These are phyloP conservation scores for Fundulus diaphanus DNA, from an alignment of 2,797 vertebrate species.

Conservation along the genomic window DNA sequence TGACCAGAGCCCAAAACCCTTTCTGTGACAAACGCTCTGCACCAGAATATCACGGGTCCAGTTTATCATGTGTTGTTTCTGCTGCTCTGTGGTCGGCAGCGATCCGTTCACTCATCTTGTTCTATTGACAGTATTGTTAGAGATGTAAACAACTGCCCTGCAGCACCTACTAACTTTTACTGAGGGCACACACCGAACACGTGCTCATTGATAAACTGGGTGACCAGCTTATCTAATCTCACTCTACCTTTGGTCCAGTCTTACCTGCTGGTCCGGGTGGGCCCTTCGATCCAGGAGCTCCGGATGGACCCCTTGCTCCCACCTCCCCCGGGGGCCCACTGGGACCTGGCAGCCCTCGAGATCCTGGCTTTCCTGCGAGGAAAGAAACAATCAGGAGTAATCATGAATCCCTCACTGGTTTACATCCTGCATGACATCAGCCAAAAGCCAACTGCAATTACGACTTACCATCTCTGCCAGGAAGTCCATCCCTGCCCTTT, in stretches of 20 bases:
- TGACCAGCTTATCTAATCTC: constrained; percentile 35
- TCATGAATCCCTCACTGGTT: constrained; percentile 38
- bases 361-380: constrained; percentile 79
- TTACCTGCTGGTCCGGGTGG: constrained; percentile 86
- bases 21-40: constrained; percentile 38
- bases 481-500: constrained; percentile 77
- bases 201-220: constrained; percentile 31
- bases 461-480: constrained; percentile 79
- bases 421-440: constrained; percentile 26
- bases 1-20: constrained; percentile 39
- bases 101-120: constrained; percentile 25
- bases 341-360: constrained; percentile 80
- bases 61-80: constrained; percentile 31
- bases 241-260: constrained; percentile 20
- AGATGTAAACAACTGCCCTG: constrained; percentile 14
- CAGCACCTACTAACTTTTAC: not conserved
- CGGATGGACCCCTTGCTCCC: constrained; percentile 81
- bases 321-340: constrained; percentile 84
- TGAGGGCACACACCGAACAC: not conserved
- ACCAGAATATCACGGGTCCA: constrained; percentile 23
- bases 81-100: constrained; percentile 40
- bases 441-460: constrained; percentile 33
- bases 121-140: constrained; percentile 23
- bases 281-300: constrained; percentile 83
- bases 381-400: constrained; percentile 52